These are phyloP conservation scores for Stichodactyla mertensii DNA, from an alignment of 64 coral and sea anemone species.

Conservation along the genomic window DNA sequence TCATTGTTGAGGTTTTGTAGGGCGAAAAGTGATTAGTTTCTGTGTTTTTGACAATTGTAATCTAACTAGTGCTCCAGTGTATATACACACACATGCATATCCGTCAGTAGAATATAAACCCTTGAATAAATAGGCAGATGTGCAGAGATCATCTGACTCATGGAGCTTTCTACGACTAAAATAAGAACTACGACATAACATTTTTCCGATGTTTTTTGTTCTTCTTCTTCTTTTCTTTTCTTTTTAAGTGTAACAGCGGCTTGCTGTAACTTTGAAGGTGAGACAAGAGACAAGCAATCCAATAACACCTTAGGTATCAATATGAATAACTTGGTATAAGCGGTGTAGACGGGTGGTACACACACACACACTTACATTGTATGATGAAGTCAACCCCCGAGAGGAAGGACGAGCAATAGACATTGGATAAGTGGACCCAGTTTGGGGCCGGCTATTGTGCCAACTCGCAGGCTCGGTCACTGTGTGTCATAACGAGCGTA, in stretches of 20 bases:
- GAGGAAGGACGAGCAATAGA: background rate
- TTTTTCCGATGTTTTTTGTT: background rate
- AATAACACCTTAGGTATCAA: too few relatives aligned
- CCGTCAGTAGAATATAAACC: background rate
- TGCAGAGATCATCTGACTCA: background rate
- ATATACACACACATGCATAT: background rate
- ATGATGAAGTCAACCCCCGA: background rate
- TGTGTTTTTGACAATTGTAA: background rate
- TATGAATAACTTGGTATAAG: too few relatives aligned
- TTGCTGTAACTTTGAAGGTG: too few relatives aligned
- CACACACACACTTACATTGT: background rate
- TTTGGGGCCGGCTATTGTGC: background rate
- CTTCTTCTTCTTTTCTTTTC: too few relatives aligned
- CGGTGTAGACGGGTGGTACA: background rate
- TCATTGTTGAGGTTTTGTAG: constrained; percentile 21
- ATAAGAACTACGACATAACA: background rate
- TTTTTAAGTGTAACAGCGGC: too few relatives aligned
- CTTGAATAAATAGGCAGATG: background rate
- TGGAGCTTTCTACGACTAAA: background rate
- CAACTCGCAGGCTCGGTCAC: too few relatives aligned
- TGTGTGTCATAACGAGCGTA: background rate
- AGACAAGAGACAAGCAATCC: too few relatives aligned
- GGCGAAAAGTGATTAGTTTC: background rate
- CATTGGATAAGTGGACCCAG: background rate
- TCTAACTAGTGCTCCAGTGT: constrained; percentile 7